Evolutionary conservation across 2,888 invertebrate genomes (phyloP).

Genomic region (Leucoptera coffeella): DNA sequence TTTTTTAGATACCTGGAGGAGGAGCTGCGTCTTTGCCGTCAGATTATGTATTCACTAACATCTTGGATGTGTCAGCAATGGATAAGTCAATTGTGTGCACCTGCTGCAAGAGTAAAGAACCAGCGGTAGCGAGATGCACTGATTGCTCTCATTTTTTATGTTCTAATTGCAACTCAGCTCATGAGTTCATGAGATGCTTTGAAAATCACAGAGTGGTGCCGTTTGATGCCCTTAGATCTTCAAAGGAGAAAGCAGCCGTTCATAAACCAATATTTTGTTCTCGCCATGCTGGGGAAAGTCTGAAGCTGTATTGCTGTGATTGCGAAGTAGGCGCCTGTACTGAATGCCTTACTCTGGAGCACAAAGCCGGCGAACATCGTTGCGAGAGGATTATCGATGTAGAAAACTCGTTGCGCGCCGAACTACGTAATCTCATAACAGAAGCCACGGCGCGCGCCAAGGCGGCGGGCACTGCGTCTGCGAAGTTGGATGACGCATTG

Average conservation of each 20-base stretch:
- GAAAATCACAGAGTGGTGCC: conserved; percentile 90
- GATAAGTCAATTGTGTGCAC: conserved; percentile 76
- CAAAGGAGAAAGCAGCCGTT: conserved; percentile 73
- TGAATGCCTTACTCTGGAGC: conserved; percentile 78
- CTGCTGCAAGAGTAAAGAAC: conserved; percentile 92
- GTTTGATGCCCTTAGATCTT: conserved; percentile 77
- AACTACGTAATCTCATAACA: conserved; percentile 65
- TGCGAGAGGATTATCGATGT: conserved; percentile 78
- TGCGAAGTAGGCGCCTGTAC: conserved; percentile 84
- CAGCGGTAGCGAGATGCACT: conserved; percentile 88
- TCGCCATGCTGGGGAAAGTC: conserved; percentile 73
- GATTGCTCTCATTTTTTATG: conserved; percentile 94
- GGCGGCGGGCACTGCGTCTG: conserved; percentile 69
- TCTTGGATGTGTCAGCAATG: conserved; percentile 75
- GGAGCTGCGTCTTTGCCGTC: conserved; percentile 75
- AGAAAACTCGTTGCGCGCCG: conserved; percentile 71
- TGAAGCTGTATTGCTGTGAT: conserved; percentile 83
- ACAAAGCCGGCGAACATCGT: conserved; percentile 77
- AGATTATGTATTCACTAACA: conserved; percentile 82
- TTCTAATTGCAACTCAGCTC: conserved; percentile 90
- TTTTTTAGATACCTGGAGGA: conserved; percentile 59
- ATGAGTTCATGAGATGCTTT: conserved; percentile 95
- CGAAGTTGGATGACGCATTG: conserved; percentile 69
- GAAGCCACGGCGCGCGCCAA: conserved; percentile 73
- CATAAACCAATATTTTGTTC: conserved; percentile 86